phyloP scores from a whole-genome alignment of 35 echinoderm and acorn worm genomes.

The Ophioderma brevispina region DNA sequence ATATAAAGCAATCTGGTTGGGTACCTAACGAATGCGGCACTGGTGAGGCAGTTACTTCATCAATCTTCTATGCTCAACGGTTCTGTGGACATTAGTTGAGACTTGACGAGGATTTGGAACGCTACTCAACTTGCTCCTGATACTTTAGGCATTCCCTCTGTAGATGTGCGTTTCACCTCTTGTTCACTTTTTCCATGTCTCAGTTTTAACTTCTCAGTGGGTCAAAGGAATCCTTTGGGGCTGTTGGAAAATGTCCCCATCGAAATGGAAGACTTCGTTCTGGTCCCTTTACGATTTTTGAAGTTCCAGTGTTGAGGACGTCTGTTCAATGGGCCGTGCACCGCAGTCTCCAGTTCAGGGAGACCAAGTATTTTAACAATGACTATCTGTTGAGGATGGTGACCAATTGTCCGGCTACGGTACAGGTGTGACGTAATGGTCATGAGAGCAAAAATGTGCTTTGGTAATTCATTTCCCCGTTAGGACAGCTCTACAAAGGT shows the following conservation, averaged over 20 bases:
- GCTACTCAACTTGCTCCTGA: constrained; percentile 54
- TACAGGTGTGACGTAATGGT: constrained; percentile 55
- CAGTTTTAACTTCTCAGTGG: no score
- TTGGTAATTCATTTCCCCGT: no score
- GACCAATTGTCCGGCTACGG: constrained; percentile 53
- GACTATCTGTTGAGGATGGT: constrained; percentile 43
- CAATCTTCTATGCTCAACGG: constrained; percentile 32
- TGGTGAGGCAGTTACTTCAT: constrained; percentile 67
- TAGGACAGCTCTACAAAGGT: no score
- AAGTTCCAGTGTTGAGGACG: constrained; percentile 46
- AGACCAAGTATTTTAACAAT: constrained; percentile 61
- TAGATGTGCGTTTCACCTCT: constrained; percentile 51
- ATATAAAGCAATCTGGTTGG: constrained; percentile 6
- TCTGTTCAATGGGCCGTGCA: constrained; percentile 36
- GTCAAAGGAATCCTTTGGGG: constrained; percentile 45
- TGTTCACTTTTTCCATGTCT: constrained; percentile 61
- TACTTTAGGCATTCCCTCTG: constrained; percentile 35
- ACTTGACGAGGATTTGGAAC: constrained; percentile 44
- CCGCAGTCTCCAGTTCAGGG: constrained; percentile 65
- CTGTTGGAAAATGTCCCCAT: constrained; percentile 65
- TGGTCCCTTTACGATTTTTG: constrained; percentile 54
- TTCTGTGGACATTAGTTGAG: no score
- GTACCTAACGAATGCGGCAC: constrained; percentile 64
- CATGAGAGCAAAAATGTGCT: constrained; percentile 64
- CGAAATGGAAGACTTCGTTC: constrained; percentile 47